Conservation (phyloP, 1,140 invertebrate species). For the Capitella teleta region DNA sequence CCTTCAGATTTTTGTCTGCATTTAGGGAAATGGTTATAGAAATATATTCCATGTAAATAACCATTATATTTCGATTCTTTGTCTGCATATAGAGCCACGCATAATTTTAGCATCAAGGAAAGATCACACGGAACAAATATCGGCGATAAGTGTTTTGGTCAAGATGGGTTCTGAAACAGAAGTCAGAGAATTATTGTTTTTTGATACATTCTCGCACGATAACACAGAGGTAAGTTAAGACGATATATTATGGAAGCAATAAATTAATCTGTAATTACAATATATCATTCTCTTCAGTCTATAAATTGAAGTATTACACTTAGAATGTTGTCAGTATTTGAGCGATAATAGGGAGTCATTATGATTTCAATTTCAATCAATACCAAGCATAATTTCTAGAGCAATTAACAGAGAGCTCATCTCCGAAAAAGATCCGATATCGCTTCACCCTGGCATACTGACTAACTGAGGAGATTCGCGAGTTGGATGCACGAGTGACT, state of each 20-base stretch:
- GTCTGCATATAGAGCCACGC: too few species aligned
- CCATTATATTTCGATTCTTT: too few species aligned
- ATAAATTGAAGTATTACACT: neutral
- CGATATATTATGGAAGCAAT: neutral
- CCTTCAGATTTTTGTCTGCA: too few species aligned
- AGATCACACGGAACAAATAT: too few species aligned
- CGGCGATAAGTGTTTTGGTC: too few species aligned
- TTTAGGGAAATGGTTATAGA: too few species aligned
- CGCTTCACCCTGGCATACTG: too few species aligned
- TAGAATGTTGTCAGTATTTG: neutral
- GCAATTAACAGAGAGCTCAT: neutral
- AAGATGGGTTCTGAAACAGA: too few species aligned
- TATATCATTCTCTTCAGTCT: neutral
- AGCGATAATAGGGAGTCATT: neutral
- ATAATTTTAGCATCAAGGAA: too few species aligned
- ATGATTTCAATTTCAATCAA: neutral
- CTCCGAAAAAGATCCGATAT: neutral
- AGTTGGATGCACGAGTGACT: too few species aligned
- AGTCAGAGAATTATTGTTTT: neutral
- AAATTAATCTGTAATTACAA: neutral
- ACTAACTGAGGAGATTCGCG: too few species aligned
- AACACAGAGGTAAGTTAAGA: slow-evolving; percentile 3
- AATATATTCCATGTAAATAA: too few species aligned
- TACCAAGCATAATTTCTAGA: neutral
- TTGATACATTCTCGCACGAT: slow-evolving; percentile 5